These are phyloP conservation scores for Sminthurides bifidus DNA, from an alignment of 1,140 invertebrate genomes.

Conservation along the genomic window DNA sequence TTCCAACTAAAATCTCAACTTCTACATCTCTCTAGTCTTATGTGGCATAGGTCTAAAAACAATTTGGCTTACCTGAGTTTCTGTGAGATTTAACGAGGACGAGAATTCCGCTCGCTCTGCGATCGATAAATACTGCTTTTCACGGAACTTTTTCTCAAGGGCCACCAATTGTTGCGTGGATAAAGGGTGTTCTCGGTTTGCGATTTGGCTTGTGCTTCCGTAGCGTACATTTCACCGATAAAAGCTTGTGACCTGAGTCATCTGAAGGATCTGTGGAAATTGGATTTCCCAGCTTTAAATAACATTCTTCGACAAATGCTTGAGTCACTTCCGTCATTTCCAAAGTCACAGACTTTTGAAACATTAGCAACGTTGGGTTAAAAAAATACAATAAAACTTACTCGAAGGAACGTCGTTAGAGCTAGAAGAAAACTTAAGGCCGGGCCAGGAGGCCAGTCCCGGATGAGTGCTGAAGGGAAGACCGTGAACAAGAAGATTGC, in stretches of 20 bases:
- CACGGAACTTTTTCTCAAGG: slow-evolving; percentile 88
- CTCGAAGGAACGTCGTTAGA: slow-evolving; percentile 19
- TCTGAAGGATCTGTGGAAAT: slow-evolving; percentile 10
- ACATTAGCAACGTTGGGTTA: too few relatives aligned
- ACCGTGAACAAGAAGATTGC: slow-evolving; percentile 28
- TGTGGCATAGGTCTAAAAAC: background rate
- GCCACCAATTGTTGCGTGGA: slow-evolving; percentile 86
- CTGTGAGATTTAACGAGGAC: slow-evolving; percentile 79
- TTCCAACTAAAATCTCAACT: too few relatives aligned
- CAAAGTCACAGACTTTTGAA: too few relatives aligned
- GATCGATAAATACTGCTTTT: slow-evolving; percentile 93
- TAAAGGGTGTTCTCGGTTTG: slow-evolving; percentile 94
- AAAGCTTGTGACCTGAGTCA: slow-evolving; percentile 41
- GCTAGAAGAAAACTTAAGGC: slow-evolving; percentile 26
- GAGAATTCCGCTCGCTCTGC: slow-evolving; percentile 94
- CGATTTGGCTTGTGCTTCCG: slow-evolving; percentile 91
- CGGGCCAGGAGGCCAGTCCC: slow-evolving; percentile 22
- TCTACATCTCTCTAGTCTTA: too few relatives aligned
- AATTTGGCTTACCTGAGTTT: slow-evolving; percentile 62
- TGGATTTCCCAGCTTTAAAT: too few relatives aligned
- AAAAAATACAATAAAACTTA: slow-evolving; percentile 17
- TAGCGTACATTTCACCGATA: slow-evolving; percentile 69
- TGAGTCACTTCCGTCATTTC: too few relatives aligned
- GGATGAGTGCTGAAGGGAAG: slow-evolving; percentile 28
- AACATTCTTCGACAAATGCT: too few relatives aligned